Evolutionary conservation across 2,797 vertebrate genomes (phyloP), one percentile per base, ranked within the genome.

Genomic region (Squalus acanthias): DNA sequence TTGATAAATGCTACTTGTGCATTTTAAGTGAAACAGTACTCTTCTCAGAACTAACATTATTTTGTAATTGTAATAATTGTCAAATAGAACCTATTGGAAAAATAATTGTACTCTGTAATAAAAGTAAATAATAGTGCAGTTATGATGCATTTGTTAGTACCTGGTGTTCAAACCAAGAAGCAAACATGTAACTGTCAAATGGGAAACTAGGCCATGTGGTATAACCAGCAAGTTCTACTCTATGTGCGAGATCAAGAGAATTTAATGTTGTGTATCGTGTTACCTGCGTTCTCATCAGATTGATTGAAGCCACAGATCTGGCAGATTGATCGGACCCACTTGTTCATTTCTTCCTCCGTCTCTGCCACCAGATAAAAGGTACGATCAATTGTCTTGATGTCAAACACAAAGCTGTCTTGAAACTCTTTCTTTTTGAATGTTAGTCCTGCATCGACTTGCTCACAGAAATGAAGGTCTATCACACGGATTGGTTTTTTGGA

Each of bases 231-330:
- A 76, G 10, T 33, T 92, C 26, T 57, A 92, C 57, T n/a, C 8
- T 60, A 88, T 53, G 53, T 95, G 65, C 9, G 15, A 12, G 22
- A 53, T 72, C 17, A 29, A 33, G 69, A 72, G 93, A 50, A 17
- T 70, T 95, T 50, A n/a, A n/a, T 95, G 39, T 70, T 70, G 94
- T n/a, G 33, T 39, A 57, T 60, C 57, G 76, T 10, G 97, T 50
- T 99, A 99, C 99, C 99, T 96, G 99, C 97, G 97, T 98, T 98
- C 96, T 99, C 99, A 57, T 99, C 99, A 0, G 99, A 99, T 97
- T 99, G 99, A 98, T 99, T 99, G 98, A 99, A 99, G 89, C 99
- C 99, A 50, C 99, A 99, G 96, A 99, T 99, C 97, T 99, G 99
- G 97, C 99, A 99, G 97, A 99, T 99, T 97, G 99, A 98, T 97